A percentile compares a stretch with the other conserved stretches of the same genome.
These are phyloP conservation scores for Cnemophilus loriae DNA, from an alignment of 2,113 vertebrate species.

Conservation along the genomic window DNA sequence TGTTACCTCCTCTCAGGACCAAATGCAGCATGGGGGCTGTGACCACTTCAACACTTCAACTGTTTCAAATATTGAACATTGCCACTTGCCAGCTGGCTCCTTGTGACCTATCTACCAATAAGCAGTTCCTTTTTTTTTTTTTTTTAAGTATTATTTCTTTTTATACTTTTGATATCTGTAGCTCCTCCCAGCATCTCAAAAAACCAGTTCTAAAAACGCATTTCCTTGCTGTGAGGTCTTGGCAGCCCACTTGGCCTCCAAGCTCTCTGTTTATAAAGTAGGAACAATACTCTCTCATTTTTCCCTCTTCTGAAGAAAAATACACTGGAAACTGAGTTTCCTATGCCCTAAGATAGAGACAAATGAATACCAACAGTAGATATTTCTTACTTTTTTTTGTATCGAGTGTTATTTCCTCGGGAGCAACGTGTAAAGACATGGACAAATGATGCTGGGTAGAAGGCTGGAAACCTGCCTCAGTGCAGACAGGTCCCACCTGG, in stretches of 20 bases:
- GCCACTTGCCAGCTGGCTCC: background rate
- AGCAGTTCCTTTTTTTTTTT: background rate
- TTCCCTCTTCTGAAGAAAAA: background rate
- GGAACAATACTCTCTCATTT: background rate
- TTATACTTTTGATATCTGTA: background rate
- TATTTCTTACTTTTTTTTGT: background rate
- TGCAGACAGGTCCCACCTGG: background rate
- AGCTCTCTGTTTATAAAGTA: background rate
- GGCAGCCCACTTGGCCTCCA: background rate
- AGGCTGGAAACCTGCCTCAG: background rate
- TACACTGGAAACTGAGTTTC: background rate
- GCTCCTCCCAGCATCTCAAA: background rate
- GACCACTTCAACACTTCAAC: background rate
- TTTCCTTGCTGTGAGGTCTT: background rate
- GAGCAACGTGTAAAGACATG: background rate
- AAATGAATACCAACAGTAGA: rapidly evolving
- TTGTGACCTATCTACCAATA: background rate
- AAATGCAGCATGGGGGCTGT: background rate
- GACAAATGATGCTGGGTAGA: background rate
- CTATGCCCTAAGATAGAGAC: background rate
- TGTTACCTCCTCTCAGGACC: background rate
- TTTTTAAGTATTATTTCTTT: background rate
- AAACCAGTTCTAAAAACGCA: background rate
- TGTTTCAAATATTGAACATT: background rate
- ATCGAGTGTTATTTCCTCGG: background rate